Evolutionary conservation across 2,113 vertebrate species (phyloP).

Genomic region (Pipra filicauda): DNA sequence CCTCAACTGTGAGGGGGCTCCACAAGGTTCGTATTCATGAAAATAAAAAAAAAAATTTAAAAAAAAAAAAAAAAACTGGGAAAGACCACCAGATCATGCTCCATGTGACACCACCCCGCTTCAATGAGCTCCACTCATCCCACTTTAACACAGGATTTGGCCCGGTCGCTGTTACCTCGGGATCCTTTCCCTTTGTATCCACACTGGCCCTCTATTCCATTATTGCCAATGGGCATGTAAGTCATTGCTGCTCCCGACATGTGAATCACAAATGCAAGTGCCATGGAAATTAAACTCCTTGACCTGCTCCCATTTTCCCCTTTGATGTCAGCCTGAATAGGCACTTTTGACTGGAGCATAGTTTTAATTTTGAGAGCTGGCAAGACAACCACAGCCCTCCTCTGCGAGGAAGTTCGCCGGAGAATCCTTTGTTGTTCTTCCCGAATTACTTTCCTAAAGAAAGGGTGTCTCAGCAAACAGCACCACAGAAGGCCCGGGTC

Average conservation of each 20-base stretch:
- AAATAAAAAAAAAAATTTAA: neutral
- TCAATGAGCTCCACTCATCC: neutral
- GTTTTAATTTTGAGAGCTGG: constrained; percentile 58
- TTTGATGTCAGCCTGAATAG: constrained; percentile 70
- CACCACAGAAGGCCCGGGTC: neutral
- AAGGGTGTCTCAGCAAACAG: neutral
- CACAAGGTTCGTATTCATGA: neutral
- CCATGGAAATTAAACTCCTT: constrained; percentile 72
- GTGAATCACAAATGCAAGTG: constrained; percentile 62
- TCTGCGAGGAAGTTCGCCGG: neutral
- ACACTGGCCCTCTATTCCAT: constrained; percentile 24
- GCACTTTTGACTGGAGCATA: constrained; percentile 60
- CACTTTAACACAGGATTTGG: neutral
- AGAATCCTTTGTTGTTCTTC: constrained; percentile 29
- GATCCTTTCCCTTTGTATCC: constrained; percentile 27
- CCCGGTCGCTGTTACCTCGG: neutral
- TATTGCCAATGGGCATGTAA: constrained; percentile 68
- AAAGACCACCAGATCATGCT: neutral
- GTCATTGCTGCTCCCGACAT: constrained; percentile 37
- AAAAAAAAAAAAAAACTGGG: neutral
- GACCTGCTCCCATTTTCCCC: constrained; percentile 56
- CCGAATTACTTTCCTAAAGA: neutral
- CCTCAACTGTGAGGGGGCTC: neutral
- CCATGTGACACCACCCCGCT: neutral
- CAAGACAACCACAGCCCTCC: constrained; percentile 23